Evolutionary conservation across 2,888 invertebrate genomes (phyloP).

Genomic region (Salticus scenicus): DNA sequence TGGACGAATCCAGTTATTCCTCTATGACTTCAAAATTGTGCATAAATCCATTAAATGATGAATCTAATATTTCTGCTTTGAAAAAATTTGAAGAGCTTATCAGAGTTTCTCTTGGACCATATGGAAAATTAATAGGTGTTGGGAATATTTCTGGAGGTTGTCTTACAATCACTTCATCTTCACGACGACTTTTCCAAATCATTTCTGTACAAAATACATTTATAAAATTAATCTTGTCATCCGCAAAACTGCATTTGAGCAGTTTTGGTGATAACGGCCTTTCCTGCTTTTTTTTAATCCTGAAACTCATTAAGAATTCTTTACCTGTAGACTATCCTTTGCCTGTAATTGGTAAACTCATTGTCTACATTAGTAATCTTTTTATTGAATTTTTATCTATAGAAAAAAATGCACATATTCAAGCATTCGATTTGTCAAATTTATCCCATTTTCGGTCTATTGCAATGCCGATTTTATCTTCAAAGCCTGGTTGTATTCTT

Average conservation of each 20-base stretch:
- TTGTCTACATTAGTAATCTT: slow-evolving; percentile 7
- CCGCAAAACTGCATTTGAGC: slow-evolving; percentile 39
- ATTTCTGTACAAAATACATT: slow-evolving; percentile 27
- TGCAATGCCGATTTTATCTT: slow-evolving; percentile 15
- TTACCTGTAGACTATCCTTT: neutral
- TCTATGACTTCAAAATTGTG: neutral
- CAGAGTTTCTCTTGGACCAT: slow-evolving; percentile 39
- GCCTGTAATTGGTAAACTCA: slow-evolving; percentile 10
- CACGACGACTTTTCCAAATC: slow-evolving; percentile 22
- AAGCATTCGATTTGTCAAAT: slow-evolving; percentile 27
- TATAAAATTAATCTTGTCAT: slow-evolving; percentile 27
- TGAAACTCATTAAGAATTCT: slow-evolving; percentile 25
- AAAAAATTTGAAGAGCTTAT: slow-evolving; percentile 2
- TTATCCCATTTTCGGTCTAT: slow-evolving; percentile 18
- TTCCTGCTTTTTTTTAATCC: slow-evolving; percentile 8
- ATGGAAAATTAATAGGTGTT: slow-evolving; percentile 24
- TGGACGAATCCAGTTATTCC: neutral
- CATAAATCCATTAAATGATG: slow-evolving; percentile 23
- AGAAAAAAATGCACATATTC: neutral
- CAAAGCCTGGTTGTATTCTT: slow-evolving; percentile 39
- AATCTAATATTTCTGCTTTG: neutral
- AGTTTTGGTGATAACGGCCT: slow-evolving; percentile 30
- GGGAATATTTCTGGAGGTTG: slow-evolving; percentile 30
- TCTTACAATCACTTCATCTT: slow-evolving; percentile 35
- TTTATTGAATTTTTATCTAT: slow-evolving; percentile 34